Percentiles rank a stretch among this genome's conserved stretches.
These are phyloP conservation scores for Chaetogeoica ovagalla DNA, from an alignment of 2,888 invertebrate genomes.

Conservation along the genomic window DNA sequence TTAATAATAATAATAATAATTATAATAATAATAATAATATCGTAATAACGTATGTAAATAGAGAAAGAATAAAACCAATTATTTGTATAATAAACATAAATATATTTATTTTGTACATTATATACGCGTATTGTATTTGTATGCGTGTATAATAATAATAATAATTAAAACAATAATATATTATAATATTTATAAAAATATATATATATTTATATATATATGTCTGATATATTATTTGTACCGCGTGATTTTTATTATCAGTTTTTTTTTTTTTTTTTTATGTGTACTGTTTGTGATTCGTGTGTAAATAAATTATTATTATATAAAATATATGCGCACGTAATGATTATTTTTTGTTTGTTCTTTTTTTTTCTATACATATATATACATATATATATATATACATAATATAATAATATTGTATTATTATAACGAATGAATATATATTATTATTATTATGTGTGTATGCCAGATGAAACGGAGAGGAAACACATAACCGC, in stretches of 20 bases:
- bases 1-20: no score
- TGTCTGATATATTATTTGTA: constrained; percentile 48
- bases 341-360: constrained; percentile 49
- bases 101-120: no score
- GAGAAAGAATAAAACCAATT: not conserved
- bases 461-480: no score
- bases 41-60: constrained; percentile 23
- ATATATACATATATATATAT: constrained; percentile 9
- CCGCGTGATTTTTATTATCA: constrained; percentile 25
- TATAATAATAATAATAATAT: no score
- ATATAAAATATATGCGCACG: constrained; percentile 40
- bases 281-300: constrained; percentile 51
- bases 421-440: constrained; percentile 28
- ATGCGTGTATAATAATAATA: not conserved
- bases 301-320: constrained; percentile 48
- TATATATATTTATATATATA: not conserved
- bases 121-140: constrained; percentile 4
- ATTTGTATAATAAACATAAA: not conserved
- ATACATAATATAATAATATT: no score
- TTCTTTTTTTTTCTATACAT: not conserved
- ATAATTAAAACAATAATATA: constrained; percentile 24
- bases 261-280: constrained; percentile 25
- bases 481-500: no score
- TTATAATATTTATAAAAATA: not conserved
- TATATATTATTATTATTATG: no score